Conservation (phyloP, 2,888 invertebrate genomes). For the Pristionchus entomophagus region DNA sequence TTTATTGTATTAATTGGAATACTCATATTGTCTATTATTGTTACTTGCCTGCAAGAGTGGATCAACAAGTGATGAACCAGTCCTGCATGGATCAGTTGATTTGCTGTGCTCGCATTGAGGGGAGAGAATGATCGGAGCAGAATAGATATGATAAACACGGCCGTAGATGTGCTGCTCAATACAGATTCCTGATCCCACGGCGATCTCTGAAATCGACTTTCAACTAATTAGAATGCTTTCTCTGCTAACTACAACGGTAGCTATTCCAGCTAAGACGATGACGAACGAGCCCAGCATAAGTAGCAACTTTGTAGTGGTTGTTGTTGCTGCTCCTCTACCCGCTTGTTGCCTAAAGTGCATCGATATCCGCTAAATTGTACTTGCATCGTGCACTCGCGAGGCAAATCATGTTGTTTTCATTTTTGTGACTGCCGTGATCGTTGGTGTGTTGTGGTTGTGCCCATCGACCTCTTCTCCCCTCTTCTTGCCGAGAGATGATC, state of each 20-base stretch:
- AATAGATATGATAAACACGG: background rate
- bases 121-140: background rate
- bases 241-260: background rate
- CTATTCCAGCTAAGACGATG: background rate
- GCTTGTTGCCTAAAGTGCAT: background rate
- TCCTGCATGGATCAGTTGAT: background rate
- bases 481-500: background rate
- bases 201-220: background rate
- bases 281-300: background rate
- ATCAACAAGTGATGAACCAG: background rate
- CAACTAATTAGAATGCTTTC: too few species aligned
- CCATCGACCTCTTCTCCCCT: background rate
- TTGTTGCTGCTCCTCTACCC: background rate
- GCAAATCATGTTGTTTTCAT: constrained; percentile 2
- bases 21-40: background rate
- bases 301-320: background rate
- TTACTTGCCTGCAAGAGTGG: background rate
- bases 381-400: background rate
- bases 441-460: background rate
- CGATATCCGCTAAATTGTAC: background rate
- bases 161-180: background rate
- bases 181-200: background rate
- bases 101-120: background rate
- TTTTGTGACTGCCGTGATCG: background rate
- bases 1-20: background rate